Conservation (phyloP, 2,888 invertebrate genomes). For the Nomada fucata region DNA sequence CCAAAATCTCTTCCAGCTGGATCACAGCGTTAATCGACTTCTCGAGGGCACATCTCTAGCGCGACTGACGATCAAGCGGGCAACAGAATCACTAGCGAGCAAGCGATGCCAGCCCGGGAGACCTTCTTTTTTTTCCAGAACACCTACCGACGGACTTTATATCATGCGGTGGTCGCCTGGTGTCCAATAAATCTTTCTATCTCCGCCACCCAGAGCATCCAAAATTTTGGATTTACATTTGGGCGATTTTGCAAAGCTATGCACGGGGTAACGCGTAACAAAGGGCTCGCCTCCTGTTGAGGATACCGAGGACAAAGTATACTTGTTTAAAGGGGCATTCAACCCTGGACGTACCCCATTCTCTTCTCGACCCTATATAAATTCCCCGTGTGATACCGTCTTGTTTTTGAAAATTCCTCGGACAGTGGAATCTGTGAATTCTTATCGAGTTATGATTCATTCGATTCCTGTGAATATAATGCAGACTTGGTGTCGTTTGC, state of each 20-base stretch:
- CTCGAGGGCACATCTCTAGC: conserved; percentile 80
- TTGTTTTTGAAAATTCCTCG: no score
- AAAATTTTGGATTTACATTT: not conserved
- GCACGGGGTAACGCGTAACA: not conserved
- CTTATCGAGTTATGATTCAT: no score
- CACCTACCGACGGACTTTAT: conserved; percentile 57
- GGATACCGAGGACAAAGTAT: no score
- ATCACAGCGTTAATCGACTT: conserved; percentile 70
- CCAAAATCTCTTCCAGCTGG: conserved; percentile 58
- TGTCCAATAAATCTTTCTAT: conserved; percentile 57
- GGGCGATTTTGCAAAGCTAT: not conserved
- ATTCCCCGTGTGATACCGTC: no score
- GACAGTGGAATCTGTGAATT: no score
- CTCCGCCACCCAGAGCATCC: conserved; percentile 26
- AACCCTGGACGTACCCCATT: no score
- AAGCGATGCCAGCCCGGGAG: conserved; percentile 62
- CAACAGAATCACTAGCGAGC: conserved; percentile 61
- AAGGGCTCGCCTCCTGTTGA: no score
- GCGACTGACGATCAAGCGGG: conserved; percentile 76
- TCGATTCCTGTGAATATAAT: no score
- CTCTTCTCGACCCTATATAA: no score
- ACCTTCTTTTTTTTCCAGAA: conserved; percentile 69
- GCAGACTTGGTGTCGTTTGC: no score
- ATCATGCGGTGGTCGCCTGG: conserved; percentile 47
- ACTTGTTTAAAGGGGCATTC: no score